A percentile compares a stretch with the other conserved stretches of the same genome.
These are phyloP conservation scores for Dastarcus helophoroides DNA, from an alignment of 2,888 invertebrate species.

Conservation along the genomic window DNA sequence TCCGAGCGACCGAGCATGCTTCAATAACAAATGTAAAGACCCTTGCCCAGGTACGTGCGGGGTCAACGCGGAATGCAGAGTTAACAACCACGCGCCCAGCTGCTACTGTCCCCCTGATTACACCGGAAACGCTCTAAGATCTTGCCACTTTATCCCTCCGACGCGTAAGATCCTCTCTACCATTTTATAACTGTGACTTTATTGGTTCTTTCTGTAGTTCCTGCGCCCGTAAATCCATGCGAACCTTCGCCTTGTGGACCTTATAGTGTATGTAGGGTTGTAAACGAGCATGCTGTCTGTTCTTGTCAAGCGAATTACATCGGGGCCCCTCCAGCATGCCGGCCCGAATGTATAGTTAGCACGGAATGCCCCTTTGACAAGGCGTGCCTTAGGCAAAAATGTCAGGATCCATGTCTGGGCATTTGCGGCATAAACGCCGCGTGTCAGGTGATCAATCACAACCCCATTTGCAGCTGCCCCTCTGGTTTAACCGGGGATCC, in stretches of 20 bases:
- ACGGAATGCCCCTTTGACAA: slow-evolving; percentile 71
- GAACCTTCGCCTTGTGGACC: slow-evolving; percentile 67
- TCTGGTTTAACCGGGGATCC: slow-evolving; percentile 70
- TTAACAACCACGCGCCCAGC: slow-evolving; percentile 70
- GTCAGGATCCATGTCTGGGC: slow-evolving; percentile 70
- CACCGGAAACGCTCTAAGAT: slow-evolving; percentile 66
- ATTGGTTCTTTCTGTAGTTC: slow-evolving; percentile 22
- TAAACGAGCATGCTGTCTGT: slow-evolving; percentile 66
- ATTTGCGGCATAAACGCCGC: slow-evolving; percentile 74
- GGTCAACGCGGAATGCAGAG: slow-evolving; percentile 70
- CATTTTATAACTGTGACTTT: too few species aligned
- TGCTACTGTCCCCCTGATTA: slow-evolving; percentile 64
- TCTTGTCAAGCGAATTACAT: slow-evolving; percentile 68
- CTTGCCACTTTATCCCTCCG: slow-evolving; percentile 48
- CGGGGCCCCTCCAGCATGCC: slow-evolving; percentile 64
- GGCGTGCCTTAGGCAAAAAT: slow-evolving; percentile 70
- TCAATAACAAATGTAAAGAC: slow-evolving; percentile 73
- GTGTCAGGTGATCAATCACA: slow-evolving; percentile 76
- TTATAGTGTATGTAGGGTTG: slow-evolving; percentile 63
- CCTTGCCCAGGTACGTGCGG: slow-evolving; percentile 78
- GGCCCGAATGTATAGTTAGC: slow-evolving; percentile 73
- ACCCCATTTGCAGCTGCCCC: slow-evolving; percentile 73
- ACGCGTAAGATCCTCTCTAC: slow-evolving; percentile 32
- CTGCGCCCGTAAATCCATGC: slow-evolving; percentile 42
- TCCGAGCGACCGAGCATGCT: slow-evolving; percentile 60